phyloP scores from a whole-genome alignment of 2,113 vertebrate species.

The Gambusia holbrooki region DNA sequence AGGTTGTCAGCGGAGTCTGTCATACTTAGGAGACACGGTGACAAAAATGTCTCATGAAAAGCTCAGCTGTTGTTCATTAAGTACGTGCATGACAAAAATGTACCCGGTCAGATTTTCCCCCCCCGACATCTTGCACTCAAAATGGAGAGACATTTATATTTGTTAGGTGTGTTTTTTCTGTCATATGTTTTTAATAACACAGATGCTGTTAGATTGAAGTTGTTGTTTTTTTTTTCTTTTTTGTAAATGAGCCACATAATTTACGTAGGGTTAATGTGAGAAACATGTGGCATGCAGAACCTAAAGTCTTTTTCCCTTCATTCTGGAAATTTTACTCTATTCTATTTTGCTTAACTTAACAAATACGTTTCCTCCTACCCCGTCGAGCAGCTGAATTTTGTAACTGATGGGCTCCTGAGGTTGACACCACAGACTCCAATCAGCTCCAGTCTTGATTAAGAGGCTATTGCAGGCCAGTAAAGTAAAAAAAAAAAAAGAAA shows the following conservation, averaged over 20 bases:
- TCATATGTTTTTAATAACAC: not conserved
- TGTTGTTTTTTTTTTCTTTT: not conserved
- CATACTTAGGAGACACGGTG: constrained; percentile 24
- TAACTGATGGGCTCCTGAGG: constrained; percentile 20
- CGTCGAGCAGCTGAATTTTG: constrained; percentile 18
- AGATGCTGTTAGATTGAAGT: constrained; percentile 6
- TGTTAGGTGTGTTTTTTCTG: not conserved
- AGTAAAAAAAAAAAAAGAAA: constrained; percentile 11
- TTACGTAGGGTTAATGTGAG: not conserved
- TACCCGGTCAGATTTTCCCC: constrained; percentile 15
- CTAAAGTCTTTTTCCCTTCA: constrained; percentile 7
- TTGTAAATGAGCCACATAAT: not conserved
- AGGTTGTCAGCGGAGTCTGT: constrained; percentile 47
- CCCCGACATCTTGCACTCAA: constrained; percentile 14
- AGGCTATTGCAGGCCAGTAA: constrained; percentile 9
- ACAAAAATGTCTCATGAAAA: constrained; percentile 45
- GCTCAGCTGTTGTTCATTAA: constrained; percentile 54
- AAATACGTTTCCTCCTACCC: not conserved
- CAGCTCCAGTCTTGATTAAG: constrained; percentile 32
- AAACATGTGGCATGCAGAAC: not conserved
- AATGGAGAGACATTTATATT: constrained; percentile 7
- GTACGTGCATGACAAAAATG: constrained; percentile 36
- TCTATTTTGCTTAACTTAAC: constrained; percentile 24
- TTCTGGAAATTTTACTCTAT: constrained; percentile 11
- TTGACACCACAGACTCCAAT: constrained; percentile 17